phyloP scores from a whole-genome alignment of 2,797 vertebrate genomes.

The Rallus crepitans region DNA sequence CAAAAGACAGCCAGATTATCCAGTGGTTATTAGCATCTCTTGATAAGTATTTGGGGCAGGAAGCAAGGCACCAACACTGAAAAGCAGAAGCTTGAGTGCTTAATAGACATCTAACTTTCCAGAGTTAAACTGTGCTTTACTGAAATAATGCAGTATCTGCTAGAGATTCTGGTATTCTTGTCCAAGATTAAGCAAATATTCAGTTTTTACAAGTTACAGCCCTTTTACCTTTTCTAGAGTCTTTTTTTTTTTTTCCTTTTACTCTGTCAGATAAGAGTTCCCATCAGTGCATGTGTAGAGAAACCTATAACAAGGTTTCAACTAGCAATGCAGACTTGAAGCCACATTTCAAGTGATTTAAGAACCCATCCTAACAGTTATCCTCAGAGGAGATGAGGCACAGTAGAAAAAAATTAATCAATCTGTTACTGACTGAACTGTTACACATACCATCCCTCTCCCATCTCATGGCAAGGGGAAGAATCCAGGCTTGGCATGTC shows the following conservation, averaged over 20 bases:
- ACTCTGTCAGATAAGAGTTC: neutral
- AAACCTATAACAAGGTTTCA: neutral
- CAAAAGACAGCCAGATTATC: neutral
- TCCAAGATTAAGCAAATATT: neutral
- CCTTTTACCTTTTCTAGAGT: neutral
- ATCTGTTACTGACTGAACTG: neutral
- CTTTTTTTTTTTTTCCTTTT: neutral
- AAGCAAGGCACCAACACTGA: neutral
- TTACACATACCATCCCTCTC: neutral
- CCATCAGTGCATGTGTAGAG: fast-evolving
- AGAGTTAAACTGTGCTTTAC: neutral
- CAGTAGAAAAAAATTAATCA: neutral
- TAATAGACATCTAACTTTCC: neutral
- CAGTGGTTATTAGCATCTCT: neutral
- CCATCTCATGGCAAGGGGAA: neutral
- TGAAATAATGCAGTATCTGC: neutral
- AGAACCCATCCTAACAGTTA: neutral
- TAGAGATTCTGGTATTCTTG: neutral
- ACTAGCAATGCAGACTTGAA: neutral
- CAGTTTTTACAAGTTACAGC: neutral
- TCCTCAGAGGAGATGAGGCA: neutral
- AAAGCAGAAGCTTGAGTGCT: neutral
- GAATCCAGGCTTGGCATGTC: neutral
- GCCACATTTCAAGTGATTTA: neutral
- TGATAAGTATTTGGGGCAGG: neutral